A percentile compares a stretch with the other conserved stretches of the same genome.
Conservation (phyloP, 2,797 vertebrate species). For the Denticeps clupeoides region DNA sequence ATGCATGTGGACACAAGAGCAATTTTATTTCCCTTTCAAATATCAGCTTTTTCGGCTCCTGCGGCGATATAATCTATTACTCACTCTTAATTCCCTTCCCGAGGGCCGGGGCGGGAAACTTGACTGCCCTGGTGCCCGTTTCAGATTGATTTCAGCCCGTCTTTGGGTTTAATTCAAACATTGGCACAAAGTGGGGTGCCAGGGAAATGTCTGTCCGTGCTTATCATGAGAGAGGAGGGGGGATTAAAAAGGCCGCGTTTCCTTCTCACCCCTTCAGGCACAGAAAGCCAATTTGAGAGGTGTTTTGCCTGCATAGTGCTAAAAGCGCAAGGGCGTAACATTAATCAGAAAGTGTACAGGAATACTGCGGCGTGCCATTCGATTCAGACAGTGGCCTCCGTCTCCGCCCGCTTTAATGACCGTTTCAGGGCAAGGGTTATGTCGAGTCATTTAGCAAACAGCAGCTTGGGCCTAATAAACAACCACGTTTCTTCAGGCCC, state of each 20-base stretch:
- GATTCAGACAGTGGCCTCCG: neutral
- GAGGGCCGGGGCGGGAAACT: neutral
- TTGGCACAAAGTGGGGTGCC: slow-evolving; percentile 23
- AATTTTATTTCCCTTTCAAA: neutral
- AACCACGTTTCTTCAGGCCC: neutral
- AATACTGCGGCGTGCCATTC: neutral
- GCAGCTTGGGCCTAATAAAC: too few relatives aligned
- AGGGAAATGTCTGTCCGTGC: slow-evolving; percentile 19
- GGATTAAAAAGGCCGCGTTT: neutral
- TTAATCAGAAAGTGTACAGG: slow-evolving; percentile 28
- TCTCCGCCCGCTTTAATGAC: neutral
- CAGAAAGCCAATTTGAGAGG: slow-evolving; percentile 33
- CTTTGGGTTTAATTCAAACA: slow-evolving; percentile 28
- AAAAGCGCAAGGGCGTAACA: slow-evolving; percentile 19
- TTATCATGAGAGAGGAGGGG: slow-evolving; percentile 18
- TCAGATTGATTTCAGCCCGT: slow-evolving; percentile 33
- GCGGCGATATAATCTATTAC: slow-evolving; percentile 26
- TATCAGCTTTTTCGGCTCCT: slow-evolving; percentile 10
- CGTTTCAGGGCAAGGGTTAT: neutral
- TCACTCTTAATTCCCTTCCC: slow-evolving; percentile 25
- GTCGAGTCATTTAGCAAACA: slow-evolving; percentile 2
- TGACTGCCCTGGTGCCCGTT: neutral
- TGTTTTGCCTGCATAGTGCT: slow-evolving; percentile 16
- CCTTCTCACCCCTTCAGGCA: slow-evolving; percentile 20
- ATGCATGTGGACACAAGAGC: slow-evolving; percentile 2